Conservation (phyloP, 2,113 vertebrate genomes). For the Plestiodon gilberti region DNA sequence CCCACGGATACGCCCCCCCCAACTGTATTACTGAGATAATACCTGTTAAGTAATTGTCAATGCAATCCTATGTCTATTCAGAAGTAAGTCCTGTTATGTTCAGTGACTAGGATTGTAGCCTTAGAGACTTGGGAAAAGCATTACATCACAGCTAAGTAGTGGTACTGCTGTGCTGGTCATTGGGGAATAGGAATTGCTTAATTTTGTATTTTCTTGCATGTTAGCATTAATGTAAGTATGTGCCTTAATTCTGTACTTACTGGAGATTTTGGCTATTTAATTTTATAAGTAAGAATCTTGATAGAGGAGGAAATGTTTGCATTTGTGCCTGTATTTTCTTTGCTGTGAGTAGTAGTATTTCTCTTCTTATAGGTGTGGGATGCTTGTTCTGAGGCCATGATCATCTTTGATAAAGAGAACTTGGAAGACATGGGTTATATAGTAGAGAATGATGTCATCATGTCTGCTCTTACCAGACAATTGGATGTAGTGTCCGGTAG, state of each 20-base stretch:
- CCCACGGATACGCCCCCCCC: too few species aligned
- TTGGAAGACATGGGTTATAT: slow-evolving; percentile 95
- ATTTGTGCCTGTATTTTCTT: background rate
- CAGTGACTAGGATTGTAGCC: too few species aligned
- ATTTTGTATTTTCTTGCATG: background rate
- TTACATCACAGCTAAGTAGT: background rate
- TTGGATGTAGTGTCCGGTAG: slow-evolving; percentile 89
- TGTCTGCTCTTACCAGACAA: slow-evolving; percentile 90
- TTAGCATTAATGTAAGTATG: background rate
- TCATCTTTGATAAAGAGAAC: slow-evolving; percentile 94
- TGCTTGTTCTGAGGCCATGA: slow-evolving; percentile 96
- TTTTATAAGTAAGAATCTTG: background rate
- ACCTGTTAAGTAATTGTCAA: too few species aligned
- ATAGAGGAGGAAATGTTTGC: background rate
- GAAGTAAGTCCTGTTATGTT: too few species aligned
- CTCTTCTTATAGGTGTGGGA: slow-evolving; percentile 92
- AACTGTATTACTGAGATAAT: too few species aligned
- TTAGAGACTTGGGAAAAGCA: background rate
- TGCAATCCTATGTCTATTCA: too few species aligned
- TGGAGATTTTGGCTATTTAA: background rate
- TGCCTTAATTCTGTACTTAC: background rate
- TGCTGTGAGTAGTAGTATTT: slow-evolving; percentile 24
- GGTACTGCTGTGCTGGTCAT: background rate
- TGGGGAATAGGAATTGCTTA: background rate
- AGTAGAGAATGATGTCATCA: slow-evolving; percentile 93